phyloP scores from a whole-genome alignment of 2,113 vertebrate species.

The Riparia riparia region DNA sequence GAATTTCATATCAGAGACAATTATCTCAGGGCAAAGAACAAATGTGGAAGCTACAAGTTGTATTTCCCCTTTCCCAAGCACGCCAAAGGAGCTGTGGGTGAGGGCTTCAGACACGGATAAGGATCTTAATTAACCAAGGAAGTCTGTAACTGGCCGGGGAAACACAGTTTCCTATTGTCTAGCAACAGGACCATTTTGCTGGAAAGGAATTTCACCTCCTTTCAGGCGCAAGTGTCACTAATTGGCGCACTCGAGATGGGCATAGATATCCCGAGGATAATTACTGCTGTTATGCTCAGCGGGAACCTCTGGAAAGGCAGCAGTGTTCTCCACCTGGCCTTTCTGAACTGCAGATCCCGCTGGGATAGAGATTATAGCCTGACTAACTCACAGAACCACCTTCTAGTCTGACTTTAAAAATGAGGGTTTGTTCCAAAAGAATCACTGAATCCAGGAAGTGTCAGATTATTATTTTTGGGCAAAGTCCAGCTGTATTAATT shows the following conservation, averaged over 20 bases:
- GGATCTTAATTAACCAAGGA: neutral
- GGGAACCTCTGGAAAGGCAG: neutral
- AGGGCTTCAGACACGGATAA: neutral
- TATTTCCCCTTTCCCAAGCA: neutral
- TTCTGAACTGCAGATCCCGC: neutral
- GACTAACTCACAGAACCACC: neutral
- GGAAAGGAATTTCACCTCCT: neutral
- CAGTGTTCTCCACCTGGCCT: neutral
- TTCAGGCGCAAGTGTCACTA: neutral
- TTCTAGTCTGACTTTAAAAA: neutral
- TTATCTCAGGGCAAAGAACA: neutral
- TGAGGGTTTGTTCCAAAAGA: neutral
- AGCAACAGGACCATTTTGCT: neutral
- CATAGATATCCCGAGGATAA: neutral
- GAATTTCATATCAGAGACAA: neutral
- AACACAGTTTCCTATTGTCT: neutral
- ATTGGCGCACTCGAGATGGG: conserved; percentile 7
- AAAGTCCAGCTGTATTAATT: neutral
- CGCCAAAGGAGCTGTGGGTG: neutral
- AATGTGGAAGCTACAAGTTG: neutral
- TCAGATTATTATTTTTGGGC: neutral
- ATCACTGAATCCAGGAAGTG: neutral
- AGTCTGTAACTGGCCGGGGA: neutral
- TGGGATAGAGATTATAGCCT: neutral
- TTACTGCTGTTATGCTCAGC: neutral